Evolutionary conservation across 2,888 invertebrate species (phyloP).

Genomic region (Polymixis lichenea): DNA sequence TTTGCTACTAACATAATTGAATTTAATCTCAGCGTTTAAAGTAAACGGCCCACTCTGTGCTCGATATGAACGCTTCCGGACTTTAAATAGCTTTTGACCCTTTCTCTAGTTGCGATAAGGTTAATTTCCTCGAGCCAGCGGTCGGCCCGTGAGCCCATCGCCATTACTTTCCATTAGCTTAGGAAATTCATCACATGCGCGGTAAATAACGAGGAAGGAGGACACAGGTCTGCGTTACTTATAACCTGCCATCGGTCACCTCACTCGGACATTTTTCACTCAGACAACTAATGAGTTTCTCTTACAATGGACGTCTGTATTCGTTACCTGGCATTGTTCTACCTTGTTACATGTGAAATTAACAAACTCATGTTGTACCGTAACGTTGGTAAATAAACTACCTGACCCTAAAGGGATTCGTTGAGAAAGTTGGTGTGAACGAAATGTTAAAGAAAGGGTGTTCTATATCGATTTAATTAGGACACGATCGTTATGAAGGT

Average conservation of each 20-base stretch:
- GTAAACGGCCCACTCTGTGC: conserved; percentile 37
- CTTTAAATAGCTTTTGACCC: conserved; percentile 69
- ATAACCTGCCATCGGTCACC: conserved; percentile 76
- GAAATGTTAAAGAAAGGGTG: conserved; percentile 22
- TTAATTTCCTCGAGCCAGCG: conserved; percentile 71
- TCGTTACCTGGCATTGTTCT: conserved; percentile 75
- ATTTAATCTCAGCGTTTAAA: conserved; percentile 37
- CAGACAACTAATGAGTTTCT: conserved; percentile 74
- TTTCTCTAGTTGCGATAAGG: conserved; percentile 68
- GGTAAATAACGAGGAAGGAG: conserved; percentile 68
- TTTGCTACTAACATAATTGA: conserved; percentile 12
- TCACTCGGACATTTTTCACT: conserved; percentile 74
- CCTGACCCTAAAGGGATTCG: conserved; percentile 14
- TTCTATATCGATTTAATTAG: conserved; percentile 29
- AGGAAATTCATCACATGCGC: conserved; percentile 73
- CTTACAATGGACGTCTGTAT: conserved; percentile 70
- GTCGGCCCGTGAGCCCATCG: conserved; percentile 65
- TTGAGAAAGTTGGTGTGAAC: conserved; percentile 33
- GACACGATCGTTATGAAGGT: conserved; percentile 31
- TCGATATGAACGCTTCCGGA: conserved; percentile 67
- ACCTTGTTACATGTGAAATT: conserved; percentile 69
- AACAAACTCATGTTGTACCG: conserved; percentile 53
- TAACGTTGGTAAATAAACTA: conserved; percentile 34
- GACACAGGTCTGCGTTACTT: conserved; percentile 63
- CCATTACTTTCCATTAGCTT: conserved; percentile 76